Evolutionary conservation across 1,140 invertebrate species (phyloP).

Genomic region (Brachionus rotundiformis): DNA sequence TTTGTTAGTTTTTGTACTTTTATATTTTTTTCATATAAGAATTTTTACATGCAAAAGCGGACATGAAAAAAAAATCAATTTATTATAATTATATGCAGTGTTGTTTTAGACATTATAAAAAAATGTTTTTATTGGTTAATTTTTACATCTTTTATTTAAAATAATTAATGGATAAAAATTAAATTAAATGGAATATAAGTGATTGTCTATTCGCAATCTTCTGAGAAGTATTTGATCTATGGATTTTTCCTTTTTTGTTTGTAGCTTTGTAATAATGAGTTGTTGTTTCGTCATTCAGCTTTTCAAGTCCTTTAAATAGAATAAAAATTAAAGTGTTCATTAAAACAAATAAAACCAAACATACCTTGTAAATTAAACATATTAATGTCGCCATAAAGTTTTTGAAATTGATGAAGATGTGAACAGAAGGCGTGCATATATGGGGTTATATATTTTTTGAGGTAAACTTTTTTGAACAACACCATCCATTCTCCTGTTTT

Average conservation of each 20-base stretch:
- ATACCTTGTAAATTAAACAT: neutral
- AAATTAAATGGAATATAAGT: constrained; percentile 1
- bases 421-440: neutral
- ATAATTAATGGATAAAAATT: neutral
- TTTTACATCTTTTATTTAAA: neutral
- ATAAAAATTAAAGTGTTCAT: neutral
- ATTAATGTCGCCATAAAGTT: neutral
- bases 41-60: neutral
- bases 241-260: neutral
- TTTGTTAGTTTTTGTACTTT: too few species aligned
- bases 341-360: neutral
- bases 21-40: too few species aligned
- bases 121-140: neutral
- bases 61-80: neutral
- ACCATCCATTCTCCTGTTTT: neutral
- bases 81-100: neutral
- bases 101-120: neutral
- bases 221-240: constrained; percentile 23
- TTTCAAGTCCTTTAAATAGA: neutral
- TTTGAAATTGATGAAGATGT: constrained; percentile 12
- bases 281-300: constrained; percentile 1
- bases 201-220: neutral
- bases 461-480: neutral
- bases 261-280: neutral
- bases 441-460: neutral